Percentiles rank a stretch among this genome's conserved stretches.
These are phyloP conservation scores for Camarhynchus parvulus DNA, from an alignment of 2,113 vertebrate genomes.

Conservation along the genomic window DNA sequence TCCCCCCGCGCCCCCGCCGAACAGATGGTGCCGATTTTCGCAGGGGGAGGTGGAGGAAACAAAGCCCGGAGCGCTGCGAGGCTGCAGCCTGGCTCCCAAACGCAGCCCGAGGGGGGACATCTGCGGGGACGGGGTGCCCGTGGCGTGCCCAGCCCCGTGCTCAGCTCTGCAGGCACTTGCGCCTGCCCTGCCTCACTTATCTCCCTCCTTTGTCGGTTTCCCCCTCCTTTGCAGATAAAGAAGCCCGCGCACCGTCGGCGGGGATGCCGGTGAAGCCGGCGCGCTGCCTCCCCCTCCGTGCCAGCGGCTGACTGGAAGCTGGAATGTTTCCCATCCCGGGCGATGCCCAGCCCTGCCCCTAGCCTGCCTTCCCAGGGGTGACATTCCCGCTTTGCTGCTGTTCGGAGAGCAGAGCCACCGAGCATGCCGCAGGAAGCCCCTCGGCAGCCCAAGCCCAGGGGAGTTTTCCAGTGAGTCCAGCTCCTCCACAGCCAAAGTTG, in stretches of 20 bases:
- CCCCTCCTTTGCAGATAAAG: slow-evolving; percentile 39
- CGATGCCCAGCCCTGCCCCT: not conserved
- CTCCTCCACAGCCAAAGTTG: not conserved
- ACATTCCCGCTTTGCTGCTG: not conserved
- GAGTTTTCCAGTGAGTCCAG: slow-evolving; percentile 18
- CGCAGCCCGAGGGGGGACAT: not conserved
- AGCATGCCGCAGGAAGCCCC: slow-evolving; percentile 24
- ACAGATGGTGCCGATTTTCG: not conserved
- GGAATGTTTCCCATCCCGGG: not conserved
- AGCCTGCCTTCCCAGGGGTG: not conserved
- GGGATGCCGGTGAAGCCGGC: not conserved
- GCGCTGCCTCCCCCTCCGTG: not conserved
- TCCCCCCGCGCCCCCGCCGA: not conserved
- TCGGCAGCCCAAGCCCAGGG: not conserved
- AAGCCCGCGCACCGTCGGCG: not conserved
- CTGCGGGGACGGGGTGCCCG: not conserved
- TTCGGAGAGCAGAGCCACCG: not conserved
- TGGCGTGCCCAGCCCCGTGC: not conserved
- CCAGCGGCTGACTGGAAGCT: not conserved
- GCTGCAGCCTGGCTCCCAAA: slow-evolving; percentile 15
- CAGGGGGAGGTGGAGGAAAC: not conserved
- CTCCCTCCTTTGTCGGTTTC: not conserved
- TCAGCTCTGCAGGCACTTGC: not conserved
- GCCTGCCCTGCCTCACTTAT: not conserved
- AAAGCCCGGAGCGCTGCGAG: not conserved